These are phyloP conservation scores for Phalacrocorax aristotelis DNA, from an alignment of 2,113 vertebrate genomes.

Conservation along the genomic window DNA sequence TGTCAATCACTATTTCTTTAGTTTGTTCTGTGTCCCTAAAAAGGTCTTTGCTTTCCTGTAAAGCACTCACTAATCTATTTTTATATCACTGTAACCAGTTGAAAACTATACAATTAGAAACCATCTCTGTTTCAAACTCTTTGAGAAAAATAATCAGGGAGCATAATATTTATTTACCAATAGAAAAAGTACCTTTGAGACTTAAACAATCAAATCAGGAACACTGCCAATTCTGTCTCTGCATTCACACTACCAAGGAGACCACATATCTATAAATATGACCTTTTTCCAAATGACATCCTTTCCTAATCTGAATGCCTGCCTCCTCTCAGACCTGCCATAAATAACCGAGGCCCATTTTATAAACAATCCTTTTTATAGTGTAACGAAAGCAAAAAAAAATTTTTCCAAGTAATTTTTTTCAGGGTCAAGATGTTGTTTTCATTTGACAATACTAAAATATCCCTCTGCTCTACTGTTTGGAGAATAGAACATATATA, in stretches of 20 bases:
- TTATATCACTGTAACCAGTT: not conserved
- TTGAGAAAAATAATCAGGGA: not conserved
- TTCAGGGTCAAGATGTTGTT: not conserved
- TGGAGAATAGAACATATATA: not conserved
- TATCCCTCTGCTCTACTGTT: not conserved
- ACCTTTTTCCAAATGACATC: not conserved
- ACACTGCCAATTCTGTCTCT: not conserved
- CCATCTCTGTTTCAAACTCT: not conserved
- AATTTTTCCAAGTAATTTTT: not conserved
- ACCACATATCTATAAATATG: not conserved
- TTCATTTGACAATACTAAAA: not conserved
- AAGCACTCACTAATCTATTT: not conserved
- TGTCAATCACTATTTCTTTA: not conserved
- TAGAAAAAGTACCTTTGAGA: not conserved
- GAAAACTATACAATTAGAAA: not conserved
- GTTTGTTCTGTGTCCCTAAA: not conserved
- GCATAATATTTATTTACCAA: not conserved
- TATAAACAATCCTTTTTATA: not conserved
- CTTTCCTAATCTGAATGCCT: not conserved
- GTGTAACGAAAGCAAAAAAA: not conserved
- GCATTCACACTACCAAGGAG: not conserved
- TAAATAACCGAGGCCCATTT: not conserved
- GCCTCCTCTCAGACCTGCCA: not conserved
- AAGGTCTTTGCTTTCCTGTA: not conserved
- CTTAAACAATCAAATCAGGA: not conserved